Conservation (phyloP, 2,113 vertebrate genomes). For the Garra rufa region DNA sequence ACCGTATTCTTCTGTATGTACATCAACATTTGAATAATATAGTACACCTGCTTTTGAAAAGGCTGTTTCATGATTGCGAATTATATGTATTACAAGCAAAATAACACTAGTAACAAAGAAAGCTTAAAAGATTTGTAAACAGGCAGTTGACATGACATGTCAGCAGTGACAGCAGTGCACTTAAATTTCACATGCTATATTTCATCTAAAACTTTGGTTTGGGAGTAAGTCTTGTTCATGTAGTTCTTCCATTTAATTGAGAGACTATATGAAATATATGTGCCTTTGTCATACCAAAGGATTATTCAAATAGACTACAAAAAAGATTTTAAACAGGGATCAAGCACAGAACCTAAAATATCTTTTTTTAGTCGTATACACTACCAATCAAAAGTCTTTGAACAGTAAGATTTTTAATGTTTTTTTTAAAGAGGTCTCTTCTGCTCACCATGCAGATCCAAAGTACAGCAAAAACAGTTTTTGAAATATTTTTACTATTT, state of each 20-base stretch:
- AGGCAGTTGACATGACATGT: neutral
- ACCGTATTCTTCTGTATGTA: neutral
- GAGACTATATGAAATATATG: neutral
- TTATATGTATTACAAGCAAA: neutral
- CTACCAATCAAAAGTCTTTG: too few relatives aligned
- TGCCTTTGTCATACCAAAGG: neutral
- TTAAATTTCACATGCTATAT: neutral
- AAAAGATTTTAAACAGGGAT: neutral
- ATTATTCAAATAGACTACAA: neutral
- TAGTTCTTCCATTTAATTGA: neutral
- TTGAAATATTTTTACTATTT: too few relatives aligned
- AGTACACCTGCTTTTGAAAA: neutral
- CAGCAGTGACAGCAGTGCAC: neutral
- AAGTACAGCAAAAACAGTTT: too few relatives aligned
- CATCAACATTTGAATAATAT: neutral
- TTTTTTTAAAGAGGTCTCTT: too few relatives aligned
- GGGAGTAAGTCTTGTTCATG: neutral
- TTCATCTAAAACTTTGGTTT: neutral
- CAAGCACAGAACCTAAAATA: neutral
- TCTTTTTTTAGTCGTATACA: too few relatives aligned
- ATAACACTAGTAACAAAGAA: neutral
- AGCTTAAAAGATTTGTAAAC: neutral
- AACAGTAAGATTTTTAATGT: too few relatives aligned
- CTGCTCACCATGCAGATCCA: too few relatives aligned
- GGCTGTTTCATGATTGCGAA: neutral